Evolutionary conservation across 2,797 vertebrate genomes (phyloP).

Genomic region (Spheniscus humboldti): DNA sequence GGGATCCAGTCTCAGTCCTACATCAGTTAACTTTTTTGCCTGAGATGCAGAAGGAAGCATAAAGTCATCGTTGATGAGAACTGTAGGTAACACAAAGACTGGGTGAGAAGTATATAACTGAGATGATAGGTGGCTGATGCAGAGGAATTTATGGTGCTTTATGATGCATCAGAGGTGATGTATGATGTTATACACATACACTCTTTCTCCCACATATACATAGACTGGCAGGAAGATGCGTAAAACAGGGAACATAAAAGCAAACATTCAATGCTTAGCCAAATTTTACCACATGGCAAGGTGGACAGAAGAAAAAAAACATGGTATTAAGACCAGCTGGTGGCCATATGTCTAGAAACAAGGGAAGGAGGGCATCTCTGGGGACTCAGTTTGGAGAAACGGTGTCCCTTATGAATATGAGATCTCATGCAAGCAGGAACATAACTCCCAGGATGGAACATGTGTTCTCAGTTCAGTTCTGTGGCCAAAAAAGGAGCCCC

Average conservation of each 20-base stretch:
- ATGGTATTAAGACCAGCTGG: background rate
- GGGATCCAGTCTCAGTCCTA: background rate
- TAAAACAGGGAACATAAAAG: background rate
- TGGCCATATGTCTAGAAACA: background rate
- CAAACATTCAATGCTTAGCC: background rate
- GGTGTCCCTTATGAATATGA: background rate
- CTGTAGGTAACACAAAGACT: background rate
- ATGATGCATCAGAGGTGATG: background rate
- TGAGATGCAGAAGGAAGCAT: background rate
- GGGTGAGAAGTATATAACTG: background rate
- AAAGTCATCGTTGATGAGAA: background rate
- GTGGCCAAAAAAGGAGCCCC: conserved; percentile 40
- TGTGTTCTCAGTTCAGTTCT: background rate
- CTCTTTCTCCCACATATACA: background rate
- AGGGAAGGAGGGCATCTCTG: background rate
- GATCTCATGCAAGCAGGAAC: background rate
- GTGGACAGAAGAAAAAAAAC: background rate
- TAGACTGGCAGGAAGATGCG: background rate
- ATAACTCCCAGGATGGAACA: background rate
- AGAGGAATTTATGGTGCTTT: background rate
- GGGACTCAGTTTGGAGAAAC: background rate
- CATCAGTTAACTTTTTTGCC: background rate
- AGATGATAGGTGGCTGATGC: background rate
- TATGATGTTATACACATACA: background rate
- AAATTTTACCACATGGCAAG: background rate